phyloP scores from a whole-genome alignment of 2,113 vertebrate genomes.

The Peromyscus leucopus region DNA sequence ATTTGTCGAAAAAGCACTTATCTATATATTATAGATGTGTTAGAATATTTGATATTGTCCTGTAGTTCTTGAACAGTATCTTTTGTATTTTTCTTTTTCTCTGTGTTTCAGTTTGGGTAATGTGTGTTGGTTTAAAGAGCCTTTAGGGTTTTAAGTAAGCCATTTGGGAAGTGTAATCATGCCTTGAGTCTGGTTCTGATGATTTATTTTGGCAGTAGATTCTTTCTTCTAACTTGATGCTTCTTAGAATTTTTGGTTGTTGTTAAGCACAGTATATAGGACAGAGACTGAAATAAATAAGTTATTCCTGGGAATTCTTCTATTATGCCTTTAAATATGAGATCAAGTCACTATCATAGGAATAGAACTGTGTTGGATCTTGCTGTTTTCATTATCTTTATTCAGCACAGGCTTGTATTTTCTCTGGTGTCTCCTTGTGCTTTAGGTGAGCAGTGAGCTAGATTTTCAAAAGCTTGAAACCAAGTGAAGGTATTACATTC shows the following conservation, averaged over 20 bases:
- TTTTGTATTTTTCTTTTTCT: not conserved
- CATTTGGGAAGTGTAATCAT: not conserved
- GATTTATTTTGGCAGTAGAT: not conserved
- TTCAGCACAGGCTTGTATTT: not conserved
- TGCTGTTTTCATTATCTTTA: conserved; percentile 2
- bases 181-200: not conserved
- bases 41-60: not conserved
- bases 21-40: not conserved
- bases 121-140: not conserved
- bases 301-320: not conserved
- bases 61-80: not conserved
- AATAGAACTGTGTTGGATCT: not conserved
- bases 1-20: not conserved
- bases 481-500: not conserved
- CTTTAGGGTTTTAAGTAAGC: not conserved
- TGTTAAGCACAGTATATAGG: not conserved
- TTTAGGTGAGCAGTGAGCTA: not conserved
- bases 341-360: not conserved
- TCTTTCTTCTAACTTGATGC: not conserved
- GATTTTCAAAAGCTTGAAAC: not conserved
- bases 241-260: conserved; percentile 8
- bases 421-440: not conserved
- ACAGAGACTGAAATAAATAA: not conserved
- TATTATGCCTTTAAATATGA: not conserved
- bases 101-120: not conserved